Percentiles rank a stretch among this genome's conserved stretches.
Conservation (phyloP, 2,888 invertebrate species). For the Troides aeacus region DNA sequence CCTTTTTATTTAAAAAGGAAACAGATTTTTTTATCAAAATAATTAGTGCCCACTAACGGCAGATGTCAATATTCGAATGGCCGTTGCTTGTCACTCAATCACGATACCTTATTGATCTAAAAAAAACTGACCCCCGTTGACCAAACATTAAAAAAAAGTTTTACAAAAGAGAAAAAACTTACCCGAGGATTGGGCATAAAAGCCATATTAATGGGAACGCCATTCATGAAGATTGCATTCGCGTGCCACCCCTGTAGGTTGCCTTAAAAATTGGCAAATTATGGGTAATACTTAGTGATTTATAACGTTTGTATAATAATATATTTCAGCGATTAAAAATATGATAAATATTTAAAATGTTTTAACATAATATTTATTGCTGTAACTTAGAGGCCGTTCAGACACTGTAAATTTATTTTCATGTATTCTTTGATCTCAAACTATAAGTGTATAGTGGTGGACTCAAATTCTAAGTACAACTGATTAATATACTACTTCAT, state of each 20-base stretch:
- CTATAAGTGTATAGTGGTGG: no score
- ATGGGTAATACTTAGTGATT: conserved; percentile 22
- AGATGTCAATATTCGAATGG: conserved; percentile 66
- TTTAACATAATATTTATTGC: neutral
- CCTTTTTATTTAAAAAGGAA: neutral
- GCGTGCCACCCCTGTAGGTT: conserved; percentile 52
- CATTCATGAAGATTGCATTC: conserved; percentile 51
- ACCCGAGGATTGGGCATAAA: conserved; percentile 58
- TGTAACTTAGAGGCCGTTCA: neutral
- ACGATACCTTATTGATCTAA: conserved; percentile 45
- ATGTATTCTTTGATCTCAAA: no score
- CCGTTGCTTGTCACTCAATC: conserved; percentile 77
- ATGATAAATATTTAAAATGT: neutral
- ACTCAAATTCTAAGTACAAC: no score
- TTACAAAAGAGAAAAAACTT: conserved; percentile 56
- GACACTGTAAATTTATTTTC: neutral
- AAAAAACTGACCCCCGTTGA: conserved; percentile 77
- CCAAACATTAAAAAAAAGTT: conserved; percentile 58
- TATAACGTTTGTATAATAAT: conserved; percentile 6
- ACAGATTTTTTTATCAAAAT: conserved; percentile 14
- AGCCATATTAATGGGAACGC: conserved; percentile 58
- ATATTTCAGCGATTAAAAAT: neutral
- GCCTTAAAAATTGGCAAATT: conserved; percentile 42
- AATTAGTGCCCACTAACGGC: conserved; percentile 33
- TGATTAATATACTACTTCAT: no score